Conservation (phyloP, 2,113 vertebrate species). For the Pomatostomus ruficeps region DNA sequence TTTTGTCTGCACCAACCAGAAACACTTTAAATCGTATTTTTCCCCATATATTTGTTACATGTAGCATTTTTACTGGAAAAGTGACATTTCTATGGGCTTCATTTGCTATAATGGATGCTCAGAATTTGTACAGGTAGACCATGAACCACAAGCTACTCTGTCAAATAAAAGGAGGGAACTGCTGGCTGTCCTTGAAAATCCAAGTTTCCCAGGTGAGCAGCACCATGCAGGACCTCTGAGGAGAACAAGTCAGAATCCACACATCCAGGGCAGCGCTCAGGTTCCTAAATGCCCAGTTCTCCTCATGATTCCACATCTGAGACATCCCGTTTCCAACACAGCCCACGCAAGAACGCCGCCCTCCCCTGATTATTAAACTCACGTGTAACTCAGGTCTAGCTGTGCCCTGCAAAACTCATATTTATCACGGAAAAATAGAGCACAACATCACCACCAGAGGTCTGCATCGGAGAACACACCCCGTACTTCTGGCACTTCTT, state of each 20-base stretch:
- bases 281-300: background rate
- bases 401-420: background rate
- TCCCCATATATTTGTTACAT: fast-evolving
- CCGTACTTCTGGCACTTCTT: background rate
- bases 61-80: background rate
- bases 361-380: background rate
- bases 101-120: background rate
- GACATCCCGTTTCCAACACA: background rate
- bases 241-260: background rate
- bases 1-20: background rate
- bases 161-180: background rate
- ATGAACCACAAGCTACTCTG: background rate
- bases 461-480: background rate
- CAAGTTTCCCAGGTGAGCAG: background rate
- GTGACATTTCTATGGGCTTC: background rate
- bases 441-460: background rate
- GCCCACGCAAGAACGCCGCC: fast-evolving
- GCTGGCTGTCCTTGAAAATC: background rate
- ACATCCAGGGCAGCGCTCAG: fast-evolving
- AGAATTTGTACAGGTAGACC: background rate
- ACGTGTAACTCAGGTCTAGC: fast-evolving
- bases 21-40: background rate
- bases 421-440: fast-evolving
- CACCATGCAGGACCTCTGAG: background rate
- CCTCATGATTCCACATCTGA: fast-evolving